Evolutionary conservation across 2,113 vertebrate genomes (phyloP), one percentile per base, ranked within the genome.

Genomic region (Dipodomys ordii): DNA sequence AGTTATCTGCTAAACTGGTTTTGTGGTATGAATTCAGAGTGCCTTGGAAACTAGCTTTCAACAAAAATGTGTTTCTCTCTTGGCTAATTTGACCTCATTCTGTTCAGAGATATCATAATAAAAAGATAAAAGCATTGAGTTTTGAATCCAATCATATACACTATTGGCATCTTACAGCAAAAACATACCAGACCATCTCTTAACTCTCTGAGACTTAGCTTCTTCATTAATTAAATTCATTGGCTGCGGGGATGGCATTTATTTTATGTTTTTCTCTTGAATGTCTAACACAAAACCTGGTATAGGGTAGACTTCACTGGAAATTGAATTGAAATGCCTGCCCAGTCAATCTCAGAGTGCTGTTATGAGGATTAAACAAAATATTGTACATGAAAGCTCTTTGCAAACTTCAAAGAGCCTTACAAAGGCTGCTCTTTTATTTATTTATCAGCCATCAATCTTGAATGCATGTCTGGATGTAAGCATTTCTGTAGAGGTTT

Each of bases 1-100:
- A 96, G 88, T 94, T 94, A 93, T 91, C 53, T 93, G 83, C 74
- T 92, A 92, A 96, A 46, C 71, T 91, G 73, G 71, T 85, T 96
- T 91, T 39, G 83, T n/a, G 49, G 28, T 91, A 94, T 84, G 87
- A 94, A 94, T 94, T 96, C 67, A 79, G 60, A 94, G 81, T 71
- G 28, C 69, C 82, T 94, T 95, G 60, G 84, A 96, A 94, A 85
- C 46, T 8, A 92, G 60, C 89, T 92, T 91, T 95, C 83, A 95
- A 85, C 22, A 57, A 91, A 91, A 93, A 78, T 30, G 44, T 78
- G 35, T 89, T 91, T 93, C 44, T 90, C 44, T 90, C 78, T 91
- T 83, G 65, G 69, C 84, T 90, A 92, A 95, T 94, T 92, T 94
- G 80, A 69, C 83, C 78, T 91, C 83, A 88, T 83, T 95, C 74